phyloP scores from a whole-genome alignment of 2,888 invertebrate species.

The Melieria crassipennis region DNA sequence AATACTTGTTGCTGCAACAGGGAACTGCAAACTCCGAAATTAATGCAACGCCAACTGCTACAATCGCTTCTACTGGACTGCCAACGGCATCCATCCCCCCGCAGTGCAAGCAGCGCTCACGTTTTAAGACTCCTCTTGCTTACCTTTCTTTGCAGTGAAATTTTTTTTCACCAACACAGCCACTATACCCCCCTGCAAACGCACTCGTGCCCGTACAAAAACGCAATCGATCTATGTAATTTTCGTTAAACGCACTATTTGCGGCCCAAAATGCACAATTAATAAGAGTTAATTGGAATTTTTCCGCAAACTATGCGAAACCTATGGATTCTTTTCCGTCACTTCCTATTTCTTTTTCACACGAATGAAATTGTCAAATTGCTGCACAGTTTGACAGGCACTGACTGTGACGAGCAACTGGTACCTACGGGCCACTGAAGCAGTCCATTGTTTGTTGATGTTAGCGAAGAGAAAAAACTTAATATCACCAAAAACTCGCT shows the following conservation, averaged over 20 bases:
- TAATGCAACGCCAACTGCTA: background rate
- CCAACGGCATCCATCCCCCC: constrained; percentile 6
- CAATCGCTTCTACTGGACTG: constrained; percentile 3
- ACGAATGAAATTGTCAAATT: constrained; percentile 17
- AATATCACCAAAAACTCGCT: no score
- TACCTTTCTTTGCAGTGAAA: constrained; percentile 1
- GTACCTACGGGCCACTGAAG: no score
- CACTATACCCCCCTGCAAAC: background rate
- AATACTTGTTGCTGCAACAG: constrained; percentile 1
- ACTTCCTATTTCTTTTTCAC: constrained; percentile 12
- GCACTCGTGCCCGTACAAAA: background rate
- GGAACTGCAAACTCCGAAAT: background rate
- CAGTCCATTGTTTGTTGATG: no score
- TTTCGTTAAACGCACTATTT: background rate
- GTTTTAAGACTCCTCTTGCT: no score
- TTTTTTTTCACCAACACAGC: background rate
- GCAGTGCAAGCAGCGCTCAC: no score
- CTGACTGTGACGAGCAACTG: background rate
- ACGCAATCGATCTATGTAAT: background rate
- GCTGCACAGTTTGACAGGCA: constrained; percentile 3
- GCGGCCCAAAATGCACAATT: background rate
- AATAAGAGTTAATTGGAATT: background rate
- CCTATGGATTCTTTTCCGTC: constrained; percentile 9
- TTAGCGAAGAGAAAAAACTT: no score
- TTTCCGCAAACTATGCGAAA: constrained; percentile 15